A percentile compares a stretch with the other conserved stretches of the same genome.
phyloP scores from a whole-genome alignment of 2,888 invertebrate genomes.

The Chaitophorus viminalis region DNA sequence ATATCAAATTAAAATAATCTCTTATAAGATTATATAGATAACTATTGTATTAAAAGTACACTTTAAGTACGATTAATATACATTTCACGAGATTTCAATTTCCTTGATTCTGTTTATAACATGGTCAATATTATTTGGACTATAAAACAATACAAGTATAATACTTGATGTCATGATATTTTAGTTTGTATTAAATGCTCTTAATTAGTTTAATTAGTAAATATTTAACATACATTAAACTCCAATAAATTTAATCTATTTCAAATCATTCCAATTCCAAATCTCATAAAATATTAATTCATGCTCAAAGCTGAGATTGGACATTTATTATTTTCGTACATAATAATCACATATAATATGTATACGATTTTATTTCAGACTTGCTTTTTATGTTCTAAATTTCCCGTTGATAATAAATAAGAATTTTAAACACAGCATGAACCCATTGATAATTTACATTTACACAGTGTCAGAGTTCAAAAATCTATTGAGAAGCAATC shows the following conservation, averaged over 20 bases:
- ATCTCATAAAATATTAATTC: neutral
- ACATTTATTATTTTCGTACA: neutral
- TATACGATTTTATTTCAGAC: neutral
- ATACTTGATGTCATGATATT: neutral
- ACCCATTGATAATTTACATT: neutral
- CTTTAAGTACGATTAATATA: neutral
- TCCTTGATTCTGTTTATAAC: neutral
- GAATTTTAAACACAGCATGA: neutral
- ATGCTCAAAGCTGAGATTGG: neutral
- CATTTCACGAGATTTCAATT: too few species aligned
- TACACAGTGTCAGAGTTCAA: neutral
- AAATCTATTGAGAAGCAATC: neutral
- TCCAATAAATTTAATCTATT: neutral
- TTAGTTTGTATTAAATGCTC: neutral
- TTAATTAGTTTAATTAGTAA: neutral
- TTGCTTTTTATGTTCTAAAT: neutral
- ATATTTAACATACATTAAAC: neutral
- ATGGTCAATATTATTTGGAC: neutral
- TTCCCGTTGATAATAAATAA: neutral
- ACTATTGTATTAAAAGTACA: neutral
- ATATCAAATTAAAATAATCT: neutral
- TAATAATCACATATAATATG: neutral
- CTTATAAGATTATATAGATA: neutral
- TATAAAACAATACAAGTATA: neutral
- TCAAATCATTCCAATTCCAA: neutral